Evolutionary conservation across 2,888 invertebrate species (phyloP).

Genomic region (Trachelus stipa): DNA sequence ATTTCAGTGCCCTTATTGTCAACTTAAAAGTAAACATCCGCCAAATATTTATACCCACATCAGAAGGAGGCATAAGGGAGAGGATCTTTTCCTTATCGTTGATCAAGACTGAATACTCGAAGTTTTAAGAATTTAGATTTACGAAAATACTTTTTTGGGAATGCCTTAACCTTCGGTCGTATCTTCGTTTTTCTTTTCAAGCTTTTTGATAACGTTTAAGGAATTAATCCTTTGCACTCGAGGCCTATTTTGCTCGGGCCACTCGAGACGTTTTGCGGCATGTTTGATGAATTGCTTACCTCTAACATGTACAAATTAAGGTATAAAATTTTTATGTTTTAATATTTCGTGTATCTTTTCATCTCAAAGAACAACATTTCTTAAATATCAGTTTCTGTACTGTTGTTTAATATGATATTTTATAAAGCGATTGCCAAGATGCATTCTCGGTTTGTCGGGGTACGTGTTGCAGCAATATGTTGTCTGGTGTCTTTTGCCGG

Average conservation of each 20-base stretch:
- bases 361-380: too few relatives aligned
- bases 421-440: neutral
- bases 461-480: neutral
- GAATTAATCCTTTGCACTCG: neutral
- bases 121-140: neutral
- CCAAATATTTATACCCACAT: conserved; percentile 50
- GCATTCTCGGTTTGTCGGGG: neutral
- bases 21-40: conserved; percentile 44
- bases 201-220: neutral
- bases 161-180: neutral
- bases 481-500: conserved; percentile 18
- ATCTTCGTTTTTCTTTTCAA: neutral
- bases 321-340: too few relatives aligned
- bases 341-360: too few relatives aligned
- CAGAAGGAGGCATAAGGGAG: conserved; percentile 28
- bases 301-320: too few relatives aligned
- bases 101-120: conserved; percentile 18
- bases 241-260: too few relatives aligned
- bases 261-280: neutral
- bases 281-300: neutral
- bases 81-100: conserved; percentile 33
- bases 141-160: neutral
- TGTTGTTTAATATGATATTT: neutral
- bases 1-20: conserved; percentile 53
- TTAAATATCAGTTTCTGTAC: too few relatives aligned